Base-by-base conservation (phyloP, 2,888 invertebrate genomes). In the Nematopogon swammerdamellus region DNA sequence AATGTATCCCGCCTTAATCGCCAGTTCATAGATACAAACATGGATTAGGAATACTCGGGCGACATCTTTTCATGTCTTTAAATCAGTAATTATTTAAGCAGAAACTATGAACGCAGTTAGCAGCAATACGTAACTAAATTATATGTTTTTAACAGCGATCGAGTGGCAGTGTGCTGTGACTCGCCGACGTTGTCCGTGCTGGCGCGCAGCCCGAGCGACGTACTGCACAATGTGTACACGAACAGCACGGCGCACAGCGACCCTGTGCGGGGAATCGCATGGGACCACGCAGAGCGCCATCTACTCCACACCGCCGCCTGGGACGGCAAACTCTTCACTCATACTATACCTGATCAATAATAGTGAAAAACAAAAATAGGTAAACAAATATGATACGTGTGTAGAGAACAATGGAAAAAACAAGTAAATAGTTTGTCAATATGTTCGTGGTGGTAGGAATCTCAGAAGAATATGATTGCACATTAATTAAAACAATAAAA, bases 281-380 rank as follows among this genome's bases (percentile, higher is more conserved):
- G 85, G 85, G 73, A 75, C 55, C 53, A 62, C 4, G 61, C 60
- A 2, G 63, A 69, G 1, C 58, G 58, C 18, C 61, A 65, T 47
- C 56, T 63, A 19, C 67, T 85, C 1, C 75, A 80, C 56, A 72
- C 83, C 1, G 79, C 82, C 17, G 82, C 82, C n/a, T 85, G 84
- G 83, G 84, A 84, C 56, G 73, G 74, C 46, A 65, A 68, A 54
- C 60, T 82, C 16, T 66, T 68, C 51, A 64, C 66, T 11, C 82
- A 82, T 54, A 59, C 8, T 8, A 4, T 25, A 10, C 25, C 25
- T 10, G 25, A n/a, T n/a, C n/a, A n/a, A n/a, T n/a, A n/a, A n/a
- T n/a, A n/a, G n/a, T n/a, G n/a, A n/a, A n/a, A n/a, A n/a, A n/a
- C n/a, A n/a, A n/a, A n/a, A n/a, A n/a, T n/a, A n/a, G n/a, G n/a